Conservation (phyloP, 2,888 invertebrate species). For the Lepidocyrtoides sp. region DNA sequence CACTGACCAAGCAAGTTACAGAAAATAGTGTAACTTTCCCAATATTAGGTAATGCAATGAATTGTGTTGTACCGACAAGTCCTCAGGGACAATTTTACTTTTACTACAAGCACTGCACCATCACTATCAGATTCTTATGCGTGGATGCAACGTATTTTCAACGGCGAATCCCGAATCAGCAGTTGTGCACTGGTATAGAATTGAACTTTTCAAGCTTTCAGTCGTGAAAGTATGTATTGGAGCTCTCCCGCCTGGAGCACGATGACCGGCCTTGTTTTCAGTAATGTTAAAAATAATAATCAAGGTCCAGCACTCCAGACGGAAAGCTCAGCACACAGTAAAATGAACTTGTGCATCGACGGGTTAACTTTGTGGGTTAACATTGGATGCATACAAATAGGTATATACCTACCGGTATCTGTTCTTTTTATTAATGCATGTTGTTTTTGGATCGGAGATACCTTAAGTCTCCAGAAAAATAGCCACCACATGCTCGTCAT, state of each 20-base stretch:
- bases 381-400: constrained; percentile 16
- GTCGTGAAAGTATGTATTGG: neutral
- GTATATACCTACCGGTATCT: constrained; percentile 43
- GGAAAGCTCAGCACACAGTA: neutral
- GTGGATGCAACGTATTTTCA: constrained; percentile 17
- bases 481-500: neutral
- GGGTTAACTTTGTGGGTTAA: constrained; percentile 18
- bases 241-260: constrained; percentile 17
- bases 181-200: constrained; percentile 31
- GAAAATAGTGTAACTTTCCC: constrained; percentile 44
- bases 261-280: constrained; percentile 41
- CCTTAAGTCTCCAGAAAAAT: constrained; percentile 54
- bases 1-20: constrained; percentile 37
- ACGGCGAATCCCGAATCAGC: constrained; percentile 25
- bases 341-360: neutral
- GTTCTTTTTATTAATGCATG: constrained; percentile 55
- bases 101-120: neutral
- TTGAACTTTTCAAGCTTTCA: neutral
- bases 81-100: constrained; percentile 63
- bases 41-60: constrained; percentile 10
- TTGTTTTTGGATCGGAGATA: constrained; percentile 50
- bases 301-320: constrained; percentile 33
- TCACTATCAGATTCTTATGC: neutral
- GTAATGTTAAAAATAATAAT: constrained; percentile 32
- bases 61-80: constrained; percentile 30